These are phyloP conservation scores for Encarsia formosa DNA, from an alignment of 2,888 invertebrate genomes.

Conservation along the genomic window DNA sequence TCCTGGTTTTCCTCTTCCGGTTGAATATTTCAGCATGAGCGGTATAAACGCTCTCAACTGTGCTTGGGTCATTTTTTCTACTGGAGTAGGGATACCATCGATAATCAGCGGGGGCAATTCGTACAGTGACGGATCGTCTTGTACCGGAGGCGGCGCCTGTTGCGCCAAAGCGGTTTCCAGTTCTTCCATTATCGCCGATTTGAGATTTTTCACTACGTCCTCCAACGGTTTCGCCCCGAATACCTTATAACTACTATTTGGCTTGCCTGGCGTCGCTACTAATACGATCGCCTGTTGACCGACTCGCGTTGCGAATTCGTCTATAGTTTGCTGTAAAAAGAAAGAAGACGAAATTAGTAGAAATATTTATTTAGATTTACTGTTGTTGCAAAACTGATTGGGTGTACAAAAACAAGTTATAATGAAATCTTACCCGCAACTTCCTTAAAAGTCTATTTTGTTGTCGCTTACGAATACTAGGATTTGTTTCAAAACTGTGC, in stretches of 20 bases:
- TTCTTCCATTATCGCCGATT: constrained; percentile 91
- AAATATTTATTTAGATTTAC: too few relatives aligned
- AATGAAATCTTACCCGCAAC: constrained; percentile 67
- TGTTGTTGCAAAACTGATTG: too few relatives aligned
- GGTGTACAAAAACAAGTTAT: constrained; percentile 4
- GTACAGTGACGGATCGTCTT: constrained; percentile 89
- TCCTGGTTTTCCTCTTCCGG: constrained; percentile 93
- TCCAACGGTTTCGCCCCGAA: constrained; percentile 96
- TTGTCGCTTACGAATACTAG: constrained; percentile 91
- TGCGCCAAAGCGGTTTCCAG: constrained; percentile 89
- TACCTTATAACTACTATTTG: constrained; percentile 92
- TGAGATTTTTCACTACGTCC: constrained; percentile 88
- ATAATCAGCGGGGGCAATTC: constrained; percentile 94
- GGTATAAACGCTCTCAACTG: constrained; percentile 95
- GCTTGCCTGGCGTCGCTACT: constrained; percentile 94
- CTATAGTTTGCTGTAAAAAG: constrained; percentile 76
- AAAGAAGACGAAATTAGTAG: too few relatives aligned
- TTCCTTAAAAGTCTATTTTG: constrained; percentile 88
- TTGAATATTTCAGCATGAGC: constrained; percentile 96
- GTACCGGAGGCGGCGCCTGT: constrained; percentile 81
- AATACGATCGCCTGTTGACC: constrained; percentile 96
- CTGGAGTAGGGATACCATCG: constrained; percentile 96
- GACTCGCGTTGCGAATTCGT: constrained; percentile 94
- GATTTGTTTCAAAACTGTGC: constrained; percentile 95
- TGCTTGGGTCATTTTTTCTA: constrained; percentile 99